These are phyloP conservation scores for Auanema freiburgensis DNA, from an alignment of 2,888 invertebrate species.

Conservation along the genomic window DNA sequence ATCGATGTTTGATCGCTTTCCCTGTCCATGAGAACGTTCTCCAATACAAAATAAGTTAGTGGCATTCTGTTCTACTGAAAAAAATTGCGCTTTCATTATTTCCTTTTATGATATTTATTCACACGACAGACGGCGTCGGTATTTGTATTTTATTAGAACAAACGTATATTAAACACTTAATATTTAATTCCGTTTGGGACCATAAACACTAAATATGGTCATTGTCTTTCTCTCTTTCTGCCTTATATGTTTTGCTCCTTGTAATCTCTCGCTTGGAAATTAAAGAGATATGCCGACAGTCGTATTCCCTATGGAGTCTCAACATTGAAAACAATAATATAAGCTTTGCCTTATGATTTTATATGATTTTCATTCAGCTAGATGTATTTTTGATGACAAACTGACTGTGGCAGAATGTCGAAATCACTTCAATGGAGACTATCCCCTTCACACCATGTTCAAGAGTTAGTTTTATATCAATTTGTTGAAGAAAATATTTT, in stretches of 20 bases:
- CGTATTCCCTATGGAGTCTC: too few relatives aligned
- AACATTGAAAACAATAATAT: too few relatives aligned
- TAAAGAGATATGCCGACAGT: too few relatives aligned
- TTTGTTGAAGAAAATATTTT: neutral
- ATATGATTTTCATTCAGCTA: constrained; percentile 23
- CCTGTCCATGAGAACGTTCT: constrained; percentile 43
- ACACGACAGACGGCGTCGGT: neutral
- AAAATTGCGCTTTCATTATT: neutral
- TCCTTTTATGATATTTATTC: neutral
- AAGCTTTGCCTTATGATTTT: too few relatives aligned
- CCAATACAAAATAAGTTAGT: constrained; percentile 40
- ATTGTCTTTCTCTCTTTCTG: too few relatives aligned
- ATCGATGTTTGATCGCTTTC: constrained; percentile 40
- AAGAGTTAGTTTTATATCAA: constrained; percentile 28
- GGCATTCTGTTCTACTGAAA: neutral
- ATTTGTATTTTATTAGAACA: too few relatives aligned
- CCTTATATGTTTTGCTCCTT: too few relatives aligned
- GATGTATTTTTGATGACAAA: constrained; percentile 35
- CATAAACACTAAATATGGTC: too few relatives aligned
- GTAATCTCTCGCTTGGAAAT: too few relatives aligned
- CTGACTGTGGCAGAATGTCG: constrained; percentile 33
- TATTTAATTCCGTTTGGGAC: too few relatives aligned
- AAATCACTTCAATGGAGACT: constrained; percentile 33
- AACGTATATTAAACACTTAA: too few relatives aligned
- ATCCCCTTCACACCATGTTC: constrained; percentile 37